Percentiles rank a stretch among this genome's conserved stretches.
Evolutionary conservation across 2,888 invertebrate genomes (phyloP).

Genomic region (Macrophya annulata): DNA sequence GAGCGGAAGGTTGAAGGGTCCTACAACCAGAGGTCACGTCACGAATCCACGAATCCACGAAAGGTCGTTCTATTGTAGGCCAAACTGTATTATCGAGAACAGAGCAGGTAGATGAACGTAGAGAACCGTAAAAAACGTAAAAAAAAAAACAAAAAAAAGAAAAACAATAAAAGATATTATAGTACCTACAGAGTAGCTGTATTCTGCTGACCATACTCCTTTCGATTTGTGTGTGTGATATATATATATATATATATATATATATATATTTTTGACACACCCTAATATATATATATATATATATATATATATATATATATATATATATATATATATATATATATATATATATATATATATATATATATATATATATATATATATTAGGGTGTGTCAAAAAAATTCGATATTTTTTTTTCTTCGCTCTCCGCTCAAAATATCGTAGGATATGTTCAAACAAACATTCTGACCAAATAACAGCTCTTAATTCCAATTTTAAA

Average conservation of each 20-base stretch:
- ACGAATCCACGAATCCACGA: slow-evolving; percentile 32
- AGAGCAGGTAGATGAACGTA: neutral
- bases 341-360: neutral
- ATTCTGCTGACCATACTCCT: neutral
- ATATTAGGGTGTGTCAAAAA: no score
- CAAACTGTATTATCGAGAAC: neutral
- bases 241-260: neutral
- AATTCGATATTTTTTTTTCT: no score
- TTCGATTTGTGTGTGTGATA: no score
- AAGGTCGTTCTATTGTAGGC: slow-evolving; percentile 15
- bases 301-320: neutral
- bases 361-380: neutral
- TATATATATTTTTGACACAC: no score
- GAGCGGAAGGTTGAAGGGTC: slow-evolving; percentile 5
- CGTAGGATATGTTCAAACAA: no score
- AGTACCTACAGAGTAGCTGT: neutral
- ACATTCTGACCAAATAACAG: no score
- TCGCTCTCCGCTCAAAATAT: no score
- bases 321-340: neutral
- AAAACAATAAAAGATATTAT: neutral
- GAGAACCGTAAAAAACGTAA: neutral
- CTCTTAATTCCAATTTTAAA: no score
- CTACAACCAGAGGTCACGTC: slow-evolving; percentile 4
- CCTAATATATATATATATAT: neutral
- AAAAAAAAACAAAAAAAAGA: neutral